These are phyloP conservation scores for Cygnus atratus DNA, from an alignment of 2,113 vertebrate species.

Conservation along the genomic window DNA sequence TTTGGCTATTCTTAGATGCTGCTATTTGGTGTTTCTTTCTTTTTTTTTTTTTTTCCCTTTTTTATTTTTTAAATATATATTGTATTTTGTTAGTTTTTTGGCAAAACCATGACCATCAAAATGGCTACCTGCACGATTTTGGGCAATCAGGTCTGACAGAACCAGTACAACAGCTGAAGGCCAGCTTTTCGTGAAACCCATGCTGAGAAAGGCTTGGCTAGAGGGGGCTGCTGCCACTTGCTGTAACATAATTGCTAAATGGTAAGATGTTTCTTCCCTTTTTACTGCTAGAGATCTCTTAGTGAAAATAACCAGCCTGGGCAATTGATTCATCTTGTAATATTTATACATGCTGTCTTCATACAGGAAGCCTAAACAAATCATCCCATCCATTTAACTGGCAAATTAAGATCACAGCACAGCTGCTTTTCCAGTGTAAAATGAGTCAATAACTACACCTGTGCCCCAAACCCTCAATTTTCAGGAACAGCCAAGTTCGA, in stretches of 20 bases:
- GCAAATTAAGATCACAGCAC: not conserved
- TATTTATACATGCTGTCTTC: not conserved
- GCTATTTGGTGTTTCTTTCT: not conserved
- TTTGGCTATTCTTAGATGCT: not conserved
- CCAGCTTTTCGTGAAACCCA: not conserved
- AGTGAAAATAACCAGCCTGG: not conserved
- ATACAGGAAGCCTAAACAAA: not conserved
- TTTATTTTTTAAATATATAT: no score
- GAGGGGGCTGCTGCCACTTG: not conserved
- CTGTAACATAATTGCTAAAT: not conserved
- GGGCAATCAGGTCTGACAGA: not conserved
- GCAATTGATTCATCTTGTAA: not conserved
- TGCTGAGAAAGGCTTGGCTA: accelerated
- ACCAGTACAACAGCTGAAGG: not conserved
- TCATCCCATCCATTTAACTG: not conserved
- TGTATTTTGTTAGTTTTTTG: not conserved
- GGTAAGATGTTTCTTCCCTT: not conserved
- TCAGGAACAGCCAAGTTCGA: not conserved
- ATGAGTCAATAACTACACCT: not conserved
- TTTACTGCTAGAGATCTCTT: not conserved
- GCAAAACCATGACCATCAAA: not conserved
- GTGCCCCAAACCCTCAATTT: not conserved
- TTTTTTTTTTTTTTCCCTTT: no score
- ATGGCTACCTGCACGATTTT: not conserved
- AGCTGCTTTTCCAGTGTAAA: not conserved